A percentile compares a stretch with the other conserved stretches of the same genome.
These are phyloP conservation scores for Syrphus vitripennis DNA, from an alignment of 2,888 invertebrate genomes.

Conservation along the genomic window DNA sequence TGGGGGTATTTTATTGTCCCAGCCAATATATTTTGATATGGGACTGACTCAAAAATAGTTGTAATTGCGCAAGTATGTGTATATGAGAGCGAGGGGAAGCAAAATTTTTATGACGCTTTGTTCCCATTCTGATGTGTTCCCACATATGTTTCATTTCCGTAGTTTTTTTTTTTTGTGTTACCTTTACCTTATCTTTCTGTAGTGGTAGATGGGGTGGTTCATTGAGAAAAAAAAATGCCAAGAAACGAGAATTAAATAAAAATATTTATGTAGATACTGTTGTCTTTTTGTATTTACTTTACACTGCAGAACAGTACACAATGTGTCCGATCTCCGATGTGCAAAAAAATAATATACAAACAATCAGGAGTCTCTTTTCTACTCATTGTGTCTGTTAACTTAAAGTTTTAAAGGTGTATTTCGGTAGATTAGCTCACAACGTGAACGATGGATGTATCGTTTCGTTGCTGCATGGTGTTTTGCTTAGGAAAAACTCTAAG, in stretches of 20 bases:
- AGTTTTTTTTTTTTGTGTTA: neutral
- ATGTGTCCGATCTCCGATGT: too few relatives aligned
- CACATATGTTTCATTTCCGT: neutral
- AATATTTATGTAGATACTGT: neutral
- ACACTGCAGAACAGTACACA: neutral
- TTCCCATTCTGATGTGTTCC: neutral
- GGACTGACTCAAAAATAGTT: neutral
- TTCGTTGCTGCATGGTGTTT: neutral
- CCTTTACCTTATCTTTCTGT: neutral
- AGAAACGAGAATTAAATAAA: neutral
- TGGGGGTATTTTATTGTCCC: neutral
- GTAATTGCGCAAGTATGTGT: neutral
- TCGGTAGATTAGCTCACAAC: slow-evolving; percentile 26
- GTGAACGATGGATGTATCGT: neutral
- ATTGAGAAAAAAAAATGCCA: slow-evolving; percentile 6
- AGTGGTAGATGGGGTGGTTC: neutral
- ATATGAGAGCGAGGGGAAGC: slow-evolving; percentile 2
- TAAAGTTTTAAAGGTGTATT: slow-evolving; percentile 25
- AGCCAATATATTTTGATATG: neutral
- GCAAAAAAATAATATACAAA: slow-evolving; percentile 12
- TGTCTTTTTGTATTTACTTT: neutral
- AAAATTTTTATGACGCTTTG: slow-evolving; percentile 8
- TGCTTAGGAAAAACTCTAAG: neutral
- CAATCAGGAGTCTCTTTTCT: slow-evolving; percentile 10
- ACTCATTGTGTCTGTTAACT: neutral